Conservation (phyloP, 2,888 invertebrate genomes). For the Volucella inanis region DNA sequence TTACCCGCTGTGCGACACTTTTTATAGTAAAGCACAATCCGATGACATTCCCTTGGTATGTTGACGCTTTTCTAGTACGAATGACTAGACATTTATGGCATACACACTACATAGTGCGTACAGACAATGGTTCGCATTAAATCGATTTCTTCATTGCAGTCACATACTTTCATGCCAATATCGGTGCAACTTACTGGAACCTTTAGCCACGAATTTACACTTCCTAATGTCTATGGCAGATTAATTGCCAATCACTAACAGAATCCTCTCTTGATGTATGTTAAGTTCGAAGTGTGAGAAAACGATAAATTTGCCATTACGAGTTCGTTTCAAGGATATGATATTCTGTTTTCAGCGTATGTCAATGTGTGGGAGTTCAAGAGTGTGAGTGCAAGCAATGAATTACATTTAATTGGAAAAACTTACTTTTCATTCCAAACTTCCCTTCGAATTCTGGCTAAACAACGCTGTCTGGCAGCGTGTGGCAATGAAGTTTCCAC, state of each 20-base stretch:
- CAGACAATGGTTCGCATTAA: conserved; percentile 31
- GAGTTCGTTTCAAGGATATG: conserved; percentile 44
- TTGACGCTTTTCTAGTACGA: conserved; percentile 1
- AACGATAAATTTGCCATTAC: conserved; percentile 56
- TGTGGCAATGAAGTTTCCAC: conserved; percentile 56
- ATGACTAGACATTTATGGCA: conserved; percentile 8
- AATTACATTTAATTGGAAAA: conserved; percentile 62
- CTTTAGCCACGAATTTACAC: conserved; percentile 2
- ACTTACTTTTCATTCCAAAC: conserved; percentile 56
- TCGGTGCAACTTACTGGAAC: background rate
- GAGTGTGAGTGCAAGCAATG: background rate
- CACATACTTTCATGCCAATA: conserved; percentile 19
- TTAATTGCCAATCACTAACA: conserved; percentile 24
- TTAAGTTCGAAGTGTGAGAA: conserved; percentile 5
- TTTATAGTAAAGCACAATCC: conserved; percentile 33
- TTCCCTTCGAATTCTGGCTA: conserved; percentile 37
- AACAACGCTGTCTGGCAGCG: conserved; percentile 21
- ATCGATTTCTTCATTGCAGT: conserved; percentile 43
- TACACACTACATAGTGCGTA: background rate
- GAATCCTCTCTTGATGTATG: background rate
- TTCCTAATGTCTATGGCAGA: conserved; percentile 43
- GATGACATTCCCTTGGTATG: conserved; percentile 51
- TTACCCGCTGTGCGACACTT: background rate
- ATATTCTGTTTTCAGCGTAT: conserved; percentile 11
- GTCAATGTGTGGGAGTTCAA: too few relatives aligned